Evolutionary conservation across 2,888 invertebrate species (phyloP), one percentile per base, ranked within the genome.

Genomic region (Leistus spinibarbis): DNA sequence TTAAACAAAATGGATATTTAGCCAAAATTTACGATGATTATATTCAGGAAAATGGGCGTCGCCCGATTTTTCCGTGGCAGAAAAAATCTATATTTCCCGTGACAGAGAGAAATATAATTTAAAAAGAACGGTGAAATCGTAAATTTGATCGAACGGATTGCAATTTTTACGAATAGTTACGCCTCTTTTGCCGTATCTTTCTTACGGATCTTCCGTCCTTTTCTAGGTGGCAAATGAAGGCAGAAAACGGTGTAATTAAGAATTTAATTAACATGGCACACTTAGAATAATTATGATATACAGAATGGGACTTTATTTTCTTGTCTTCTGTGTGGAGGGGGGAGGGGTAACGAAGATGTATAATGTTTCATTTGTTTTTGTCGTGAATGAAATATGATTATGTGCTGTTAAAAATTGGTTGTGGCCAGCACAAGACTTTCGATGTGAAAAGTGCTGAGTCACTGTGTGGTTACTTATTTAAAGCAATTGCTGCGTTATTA

Each of bases 1-100:
- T 71, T 71, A 23, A 17, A 27, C 27, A 71, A 70, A 64, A 71
- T 71, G 64, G 71, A 64, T 71, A 71, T 71, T 69, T 69, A 57
- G 27, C 57, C 10, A n/a, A 60, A 69, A 69, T 69, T 69, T 69
- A 69, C 16, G 69, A 69, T 24, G 22, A 69, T 69, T 57, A 57
- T 24, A 69, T 57, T 56, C 57, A 69, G 57, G 57, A 57, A 16
- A 17, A 64, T 23, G 16, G 24, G 64, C 23, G 64, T 64, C 22
- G 16, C n/a, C 3, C 3, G n/a, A 24, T 64, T 23, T 64, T 24
- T 23, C 64, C 13, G 23, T 27, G n/a, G 27, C 22, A 10, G 19
- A 20, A 19, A 60, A 60, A 60, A 60, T 60, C 60, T 16, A 60
- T 60, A 60, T 19, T 60, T 20, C 5, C 19, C 60, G 3, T 60